Conservation (phyloP, 2,113 vertebrate species). For the Parus major region DNA sequence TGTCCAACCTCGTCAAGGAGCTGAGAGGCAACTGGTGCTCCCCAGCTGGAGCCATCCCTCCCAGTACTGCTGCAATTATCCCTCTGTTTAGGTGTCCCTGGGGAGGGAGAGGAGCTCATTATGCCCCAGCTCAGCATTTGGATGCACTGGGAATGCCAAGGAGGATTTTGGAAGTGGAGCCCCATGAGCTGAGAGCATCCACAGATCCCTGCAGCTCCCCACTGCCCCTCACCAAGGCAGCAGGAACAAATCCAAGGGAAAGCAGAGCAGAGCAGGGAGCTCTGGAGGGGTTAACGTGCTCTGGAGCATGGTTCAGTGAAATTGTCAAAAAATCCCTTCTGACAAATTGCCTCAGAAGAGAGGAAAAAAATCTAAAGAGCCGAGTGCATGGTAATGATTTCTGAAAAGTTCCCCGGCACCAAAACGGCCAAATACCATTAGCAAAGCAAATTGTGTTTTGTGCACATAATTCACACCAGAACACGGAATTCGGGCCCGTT, state of each 20-base stretch:
- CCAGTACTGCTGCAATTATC: neutral
- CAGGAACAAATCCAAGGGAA: neutral
- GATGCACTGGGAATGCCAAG: neutral
- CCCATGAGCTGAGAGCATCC: neutral
- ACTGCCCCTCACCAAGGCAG: neutral
- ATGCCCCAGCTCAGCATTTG: neutral
- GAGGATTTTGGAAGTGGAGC: neutral
- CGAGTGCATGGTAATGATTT: constrained; percentile 61
- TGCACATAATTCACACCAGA: constrained; percentile 70
- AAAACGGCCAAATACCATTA: constrained; percentile 64
- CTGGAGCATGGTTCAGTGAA: constrained; percentile 68
- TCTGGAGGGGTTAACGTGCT: constrained; percentile 65
- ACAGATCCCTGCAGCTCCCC: neutral
- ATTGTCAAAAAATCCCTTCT: constrained; percentile 73
- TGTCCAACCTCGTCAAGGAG: no score
- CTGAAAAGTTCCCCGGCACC: constrained; percentile 67
- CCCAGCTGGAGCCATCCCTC: neutral
- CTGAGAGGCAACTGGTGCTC: neutral
- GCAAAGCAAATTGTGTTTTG: constrained; percentile 70
- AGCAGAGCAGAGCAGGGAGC: neutral
- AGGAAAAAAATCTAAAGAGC: constrained; percentile 53
- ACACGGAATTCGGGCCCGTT: neutral
- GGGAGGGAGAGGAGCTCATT: neutral
- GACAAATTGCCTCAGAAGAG: constrained; percentile 74
- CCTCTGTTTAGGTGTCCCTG: neutral